Evolutionary conservation across 2,113 vertebrate genomes (phyloP), one percentile per base, ranked within the genome.

Genomic region (Pterocles gutturalis): DNA sequence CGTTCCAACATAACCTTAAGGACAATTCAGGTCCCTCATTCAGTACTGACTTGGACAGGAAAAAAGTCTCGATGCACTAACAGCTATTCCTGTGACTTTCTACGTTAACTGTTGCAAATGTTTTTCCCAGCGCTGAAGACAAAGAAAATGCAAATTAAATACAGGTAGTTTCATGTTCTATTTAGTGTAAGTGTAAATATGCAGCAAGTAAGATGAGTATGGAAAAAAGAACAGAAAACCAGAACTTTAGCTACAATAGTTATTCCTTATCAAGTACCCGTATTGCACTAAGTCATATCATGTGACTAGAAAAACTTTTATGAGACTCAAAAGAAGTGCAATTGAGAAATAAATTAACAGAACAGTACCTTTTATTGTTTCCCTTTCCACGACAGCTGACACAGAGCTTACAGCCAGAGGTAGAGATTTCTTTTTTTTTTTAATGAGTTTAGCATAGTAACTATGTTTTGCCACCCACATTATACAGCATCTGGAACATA

Each of bases 101-200:
- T 77, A 51, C 53, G 33, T 91, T 97, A 98, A 97, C 65, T 82
- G 76, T 87, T 90, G 76, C 79, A 88, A 96, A 33, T 82, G 95
- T 65, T 97, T 94, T 95, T 61, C 87, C 81, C 71, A 92, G 87
- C 34, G 55, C 75, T 81, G 89, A 96, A 97, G 96, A 98, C 95
- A 98, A 98, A 98, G 96, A 93, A 96, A 98, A 98, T 96, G 96
- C 82, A 95, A 98, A 98, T 98, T 87, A 98, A 97, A 98, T 88
- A 95, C 94, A 97, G 89, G 92, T 66, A 97, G 91, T 96, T 98
- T 97, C 94, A 76, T 33, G 82, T 93, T 97, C 97, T 96, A 82
- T 18, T 96, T 94, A 95, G 84, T 38, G 70, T 19, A 78, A 95
- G 95, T 81, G 95, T 94, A 98, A 97, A 98, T 79, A 98, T 28